Conservation (phyloP, 2,888 invertebrate species). For the Athrips mouffetella region DNA sequence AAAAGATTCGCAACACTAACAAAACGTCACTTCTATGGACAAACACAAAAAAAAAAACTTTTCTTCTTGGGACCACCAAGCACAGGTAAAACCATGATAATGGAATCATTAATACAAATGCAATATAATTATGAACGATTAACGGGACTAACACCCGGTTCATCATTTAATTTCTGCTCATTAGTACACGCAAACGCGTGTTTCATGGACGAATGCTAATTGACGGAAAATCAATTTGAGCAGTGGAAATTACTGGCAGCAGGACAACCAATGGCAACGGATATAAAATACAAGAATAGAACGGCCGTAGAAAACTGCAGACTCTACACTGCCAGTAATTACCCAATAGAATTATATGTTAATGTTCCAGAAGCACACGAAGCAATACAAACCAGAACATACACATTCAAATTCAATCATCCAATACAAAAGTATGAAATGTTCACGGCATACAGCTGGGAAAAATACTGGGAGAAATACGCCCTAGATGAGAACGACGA, state of each 20-base stretch:
- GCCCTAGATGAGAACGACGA: no score
- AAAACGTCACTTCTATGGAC: not conserved
- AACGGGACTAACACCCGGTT: no score
- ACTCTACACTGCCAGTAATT: conserved; percentile 13
- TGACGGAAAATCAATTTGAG: conserved; percentile 39
- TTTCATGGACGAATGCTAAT: conserved; percentile 37
- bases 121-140: no score
- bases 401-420: no score
- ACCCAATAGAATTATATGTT: no score
- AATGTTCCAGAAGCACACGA: no score
- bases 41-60: not conserved
- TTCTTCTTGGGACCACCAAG: not conserved
- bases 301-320: not conserved
- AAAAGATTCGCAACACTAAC: not conserved
- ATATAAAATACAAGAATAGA: conserved; percentile 2
- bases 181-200: conserved; percentile 32
- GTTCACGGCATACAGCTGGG: not conserved
- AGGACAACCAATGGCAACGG: conserved; percentile 28
- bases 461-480: no score
- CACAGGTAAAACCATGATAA: no score
- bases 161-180: conserved; percentile 28
- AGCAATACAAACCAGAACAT: no score
- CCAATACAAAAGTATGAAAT: no score
- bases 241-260: conserved; percentile 37
- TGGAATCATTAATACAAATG: no score